A percentile compares a stretch with the other conserved stretches of the same genome.
Evolutionary conservation across 2,888 invertebrate genomes (phyloP).

Genomic region (Oscheius sp.): DNA sequence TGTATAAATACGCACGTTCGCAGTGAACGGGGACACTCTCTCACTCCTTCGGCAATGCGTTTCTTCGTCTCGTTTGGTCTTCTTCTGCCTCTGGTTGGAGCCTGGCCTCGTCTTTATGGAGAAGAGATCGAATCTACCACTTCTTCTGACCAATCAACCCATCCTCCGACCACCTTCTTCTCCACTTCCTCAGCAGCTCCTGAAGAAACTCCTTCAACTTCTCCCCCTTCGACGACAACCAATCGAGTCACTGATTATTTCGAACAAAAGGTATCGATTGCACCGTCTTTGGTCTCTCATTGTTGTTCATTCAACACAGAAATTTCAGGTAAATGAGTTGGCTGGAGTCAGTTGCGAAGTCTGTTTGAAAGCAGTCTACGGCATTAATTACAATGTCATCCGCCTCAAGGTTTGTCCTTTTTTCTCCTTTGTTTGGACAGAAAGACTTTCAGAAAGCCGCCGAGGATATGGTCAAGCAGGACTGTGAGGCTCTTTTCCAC

Average conservation of each 20-base stretch:
- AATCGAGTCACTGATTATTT: slow-evolving; percentile 15
- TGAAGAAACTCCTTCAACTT: not conserved
- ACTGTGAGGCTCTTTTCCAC: slow-evolving; percentile 52
- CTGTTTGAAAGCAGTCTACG: slow-evolving; percentile 56
- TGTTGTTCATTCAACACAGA: not conserved
- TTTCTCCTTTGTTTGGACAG: not conserved
- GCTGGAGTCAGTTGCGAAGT: slow-evolving; percentile 56
- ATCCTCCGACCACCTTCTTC: not conserved
- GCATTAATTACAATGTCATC: slow-evolving; percentile 56
- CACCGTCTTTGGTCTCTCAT: not conserved
- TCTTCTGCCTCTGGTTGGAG: not conserved
- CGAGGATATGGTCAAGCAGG: slow-evolving; percentile 47
- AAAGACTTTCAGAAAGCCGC: slow-evolving; percentile 39
- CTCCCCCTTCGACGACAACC: slow-evolving; percentile 1
- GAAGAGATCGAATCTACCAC: not conserved
- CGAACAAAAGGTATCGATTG: slow-evolving; percentile 12
- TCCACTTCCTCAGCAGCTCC: not conserved
- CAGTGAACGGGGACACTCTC: not conserved
- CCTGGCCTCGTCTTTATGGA: not conserved
- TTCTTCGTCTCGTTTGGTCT: not conserved
- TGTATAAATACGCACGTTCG: slow-evolving; percentile 26
- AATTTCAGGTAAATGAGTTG: slow-evolving; percentile 47
- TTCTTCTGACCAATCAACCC: not conserved
- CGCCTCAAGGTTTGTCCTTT: slow-evolving; percentile 45
- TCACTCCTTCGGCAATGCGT: not conserved